Evolutionary conservation across 2,888 invertebrate genomes (phyloP).

Genomic region (Hybos culiciformis): DNA sequence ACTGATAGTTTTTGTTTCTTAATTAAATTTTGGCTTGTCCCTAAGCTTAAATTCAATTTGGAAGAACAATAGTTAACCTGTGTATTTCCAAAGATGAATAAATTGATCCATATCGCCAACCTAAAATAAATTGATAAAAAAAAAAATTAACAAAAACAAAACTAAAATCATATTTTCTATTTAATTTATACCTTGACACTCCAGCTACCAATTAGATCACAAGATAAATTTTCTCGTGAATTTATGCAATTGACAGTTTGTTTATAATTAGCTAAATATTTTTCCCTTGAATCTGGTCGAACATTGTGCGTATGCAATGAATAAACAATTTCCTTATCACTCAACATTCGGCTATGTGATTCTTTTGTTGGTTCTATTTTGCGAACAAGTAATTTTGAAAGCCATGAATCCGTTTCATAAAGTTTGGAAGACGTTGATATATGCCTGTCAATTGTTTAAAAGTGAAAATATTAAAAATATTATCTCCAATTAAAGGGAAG

Average conservation of each 20-base stretch:
- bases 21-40: too few species aligned
- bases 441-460: not conserved
- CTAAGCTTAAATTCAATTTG: too few species aligned
- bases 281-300: slow-evolving; percentile 72
- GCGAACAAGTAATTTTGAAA: slow-evolving; percentile 76
- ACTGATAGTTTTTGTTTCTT: too few species aligned
- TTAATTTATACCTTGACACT: slow-evolving; percentile 54
- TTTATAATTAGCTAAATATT: slow-evolving; percentile 79
- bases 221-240: slow-evolving; percentile 56
- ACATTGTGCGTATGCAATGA: slow-evolving; percentile 92
- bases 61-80: too few species aligned
- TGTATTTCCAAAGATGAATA: slow-evolving; percentile 90
- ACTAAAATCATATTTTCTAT: not conserved
- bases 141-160: not conserved
- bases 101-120: slow-evolving; percentile 97
- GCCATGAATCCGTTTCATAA: slow-evolving; percentile 62
- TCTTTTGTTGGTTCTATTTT: slow-evolving; percentile 91
- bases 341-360: slow-evolving; percentile 91
- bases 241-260: slow-evolving; percentile 63
- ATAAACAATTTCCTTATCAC: slow-evolving; percentile 91
- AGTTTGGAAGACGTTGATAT: not conserved
- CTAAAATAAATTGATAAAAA: too few species aligned
- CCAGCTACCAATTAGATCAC: slow-evolving; percentile 90
- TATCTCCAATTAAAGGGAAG: not conserved
- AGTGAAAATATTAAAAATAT: not conserved